Conservation (phyloP, 2,888 invertebrate genomes). For the Apodemia mormo region DNA sequence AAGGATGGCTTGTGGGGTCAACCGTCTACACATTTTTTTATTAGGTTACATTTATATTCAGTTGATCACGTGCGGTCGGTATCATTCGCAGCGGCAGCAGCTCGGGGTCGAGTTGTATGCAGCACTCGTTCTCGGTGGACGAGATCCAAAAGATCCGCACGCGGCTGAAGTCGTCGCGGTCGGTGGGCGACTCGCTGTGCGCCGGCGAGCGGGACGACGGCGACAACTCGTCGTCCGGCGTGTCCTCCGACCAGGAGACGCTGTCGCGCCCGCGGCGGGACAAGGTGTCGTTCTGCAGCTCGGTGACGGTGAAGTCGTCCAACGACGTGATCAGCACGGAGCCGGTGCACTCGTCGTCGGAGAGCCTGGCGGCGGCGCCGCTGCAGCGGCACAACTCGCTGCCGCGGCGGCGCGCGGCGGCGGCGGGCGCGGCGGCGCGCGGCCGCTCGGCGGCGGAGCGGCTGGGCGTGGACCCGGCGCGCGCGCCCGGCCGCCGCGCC, state of each 20-base stretch:
- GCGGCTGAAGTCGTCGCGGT: constrained; percentile 91
- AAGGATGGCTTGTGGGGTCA: too few relatives aligned
- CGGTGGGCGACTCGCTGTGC: constrained; percentile 91
- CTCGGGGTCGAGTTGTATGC: constrained; percentile 88
- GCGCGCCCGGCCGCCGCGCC: constrained; percentile 90
- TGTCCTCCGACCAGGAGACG: constrained; percentile 91
- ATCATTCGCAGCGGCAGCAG: constrained; percentile 84
- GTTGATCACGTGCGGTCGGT: not conserved
- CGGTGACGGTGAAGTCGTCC: constrained; percentile 74
- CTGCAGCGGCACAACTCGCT: constrained; percentile 84
- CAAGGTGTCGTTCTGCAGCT: constrained; percentile 76
- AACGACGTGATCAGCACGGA: constrained; percentile 80
- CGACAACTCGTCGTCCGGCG: constrained; percentile 94
- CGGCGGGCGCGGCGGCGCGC: constrained; percentile 55
- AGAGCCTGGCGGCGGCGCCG: constrained; percentile 65
- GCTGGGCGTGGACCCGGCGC: constrained; percentile 66
- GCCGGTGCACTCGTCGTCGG: constrained; percentile 75
- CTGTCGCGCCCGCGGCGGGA: constrained; percentile 62
- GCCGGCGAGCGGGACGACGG: constrained; percentile 86
- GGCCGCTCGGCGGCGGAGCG: constrained; percentile 69
- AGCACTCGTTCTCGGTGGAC: constrained; percentile 93
- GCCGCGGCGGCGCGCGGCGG: constrained; percentile 81
- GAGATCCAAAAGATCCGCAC: constrained; percentile 94
- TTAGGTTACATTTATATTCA: not conserved
- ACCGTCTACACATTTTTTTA: not conserved